phyloP scores from a whole-genome alignment of 2,797 vertebrate species.

The Pseudomugil tenellus region DNA sequence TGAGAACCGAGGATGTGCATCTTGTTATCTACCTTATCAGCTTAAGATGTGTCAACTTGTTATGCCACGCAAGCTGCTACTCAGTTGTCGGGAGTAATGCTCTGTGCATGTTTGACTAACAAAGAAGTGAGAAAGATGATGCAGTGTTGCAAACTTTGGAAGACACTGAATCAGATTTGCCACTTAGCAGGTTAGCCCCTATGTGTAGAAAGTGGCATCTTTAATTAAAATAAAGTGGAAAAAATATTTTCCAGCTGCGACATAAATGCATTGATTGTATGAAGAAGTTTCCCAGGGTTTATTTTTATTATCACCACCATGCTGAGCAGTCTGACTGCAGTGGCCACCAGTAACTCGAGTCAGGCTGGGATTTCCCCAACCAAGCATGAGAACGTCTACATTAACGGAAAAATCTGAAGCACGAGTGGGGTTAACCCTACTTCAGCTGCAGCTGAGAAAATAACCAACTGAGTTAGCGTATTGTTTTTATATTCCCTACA shows the following conservation, averaged over 20 bases:
- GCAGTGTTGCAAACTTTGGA: conserved; percentile 42
- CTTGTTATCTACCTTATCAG: conserved; percentile 73
- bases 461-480: too few species aligned
- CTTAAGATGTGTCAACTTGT: conserved; percentile 65
- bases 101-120: conserved; percentile 51
- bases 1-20: conserved; percentile 68
- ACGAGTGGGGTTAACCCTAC: too few species aligned
- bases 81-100: conserved; percentile 59
- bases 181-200: conserved; percentile 30
- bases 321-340: background rate
- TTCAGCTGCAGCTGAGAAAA: too few species aligned
- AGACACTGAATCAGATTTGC: conserved; percentile 23
- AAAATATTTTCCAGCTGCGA: too few species aligned
- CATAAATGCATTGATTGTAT: too few species aligned
- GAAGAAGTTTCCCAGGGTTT: too few species aligned
- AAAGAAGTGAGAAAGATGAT: conserved; percentile 51
- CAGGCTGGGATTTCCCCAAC: background rate
- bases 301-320: background rate
- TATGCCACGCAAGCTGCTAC: conserved; percentile 62
- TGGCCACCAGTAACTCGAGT: too few species aligned
- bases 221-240: conserved; percentile 46
- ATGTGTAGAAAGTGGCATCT: conserved; percentile 33
- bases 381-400: background rate
- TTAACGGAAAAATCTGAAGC: too few species aligned
- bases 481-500: too few species aligned